Evolutionary conservation across 2,113 vertebrate genomes (phyloP), one percentile per base, ranked within the genome.

Genomic region (Phoxinus phoxinus): DNA sequence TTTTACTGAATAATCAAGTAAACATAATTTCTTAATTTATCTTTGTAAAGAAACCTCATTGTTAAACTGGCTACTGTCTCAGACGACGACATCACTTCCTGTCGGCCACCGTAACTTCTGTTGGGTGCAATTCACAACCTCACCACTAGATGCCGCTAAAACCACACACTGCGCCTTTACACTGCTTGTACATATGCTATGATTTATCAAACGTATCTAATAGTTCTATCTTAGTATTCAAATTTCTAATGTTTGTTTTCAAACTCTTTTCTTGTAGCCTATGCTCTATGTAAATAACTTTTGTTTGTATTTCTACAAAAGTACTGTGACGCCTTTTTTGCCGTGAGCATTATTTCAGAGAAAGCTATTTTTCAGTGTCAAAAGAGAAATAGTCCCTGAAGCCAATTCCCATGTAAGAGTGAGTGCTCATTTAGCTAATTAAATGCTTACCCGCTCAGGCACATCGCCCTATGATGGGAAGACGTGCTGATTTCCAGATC

Each of bases 251-350:
- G 78, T 44, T 56, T 21, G 51, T 56, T 21, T 56, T 21, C 46
- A 21, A 56, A 21, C 77, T 84, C 21, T 63, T 69, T 37, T 12
- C 78, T 10, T 86, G 4, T 87, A 95, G 94, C 90, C 93, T 63
- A 90, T 76, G 86, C 92, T 19, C 90, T 84, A 80, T 92, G 93
- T 88, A 92, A 92, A 67, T 86, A 91, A 12, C 89, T 92, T 72
- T 86, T 93, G 74, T 90, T 91, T 48, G 87, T 86, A 35, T 91
- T 94, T 6, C 92, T 93, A 88, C 91, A 93, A 88, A 93, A 85
- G 51, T 93, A 94, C 90, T 95, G 94, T 35, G 91, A 94, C 89
- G 92, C 90, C 35, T 85, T 94, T 63, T 93, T 91, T 56, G 87
- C 88, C 51, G 87, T 81, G 84, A 78, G 81, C 74, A 88, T 94